A percentile compares a stretch with the other conserved stretches of the same genome.
Evolutionary conservation across 2,888 invertebrate genomes (phyloP).

Genomic region (Leptarthrus brevirostris): DNA sequence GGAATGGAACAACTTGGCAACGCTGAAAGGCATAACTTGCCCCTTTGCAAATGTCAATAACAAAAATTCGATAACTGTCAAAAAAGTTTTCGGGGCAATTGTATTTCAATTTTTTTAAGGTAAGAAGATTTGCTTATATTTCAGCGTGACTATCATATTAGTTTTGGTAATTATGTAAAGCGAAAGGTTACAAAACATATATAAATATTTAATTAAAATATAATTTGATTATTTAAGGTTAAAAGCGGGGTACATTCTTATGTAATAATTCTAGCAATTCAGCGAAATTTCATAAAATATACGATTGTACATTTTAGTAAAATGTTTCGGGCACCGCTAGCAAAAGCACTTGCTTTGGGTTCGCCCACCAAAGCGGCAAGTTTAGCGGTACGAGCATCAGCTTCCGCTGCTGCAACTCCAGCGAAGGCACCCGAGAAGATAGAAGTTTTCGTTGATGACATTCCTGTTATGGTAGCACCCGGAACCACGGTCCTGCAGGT

Average conservation of each 20-base stretch:
- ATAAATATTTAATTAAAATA: neutral
- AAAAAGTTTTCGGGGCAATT: neutral
- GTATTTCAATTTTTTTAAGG: constrained; percentile 18
- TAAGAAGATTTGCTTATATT: neutral
- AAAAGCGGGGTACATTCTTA: constrained; percentile 15
- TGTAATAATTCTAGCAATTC: constrained; percentile 5
- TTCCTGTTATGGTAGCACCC: constrained; percentile 91
- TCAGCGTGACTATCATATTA: too few relatives aligned
- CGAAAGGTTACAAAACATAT: too few relatives aligned
- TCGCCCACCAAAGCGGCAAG: constrained; percentile 68
- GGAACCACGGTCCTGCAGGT: constrained; percentile 98
- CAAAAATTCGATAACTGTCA: constrained; percentile 20
- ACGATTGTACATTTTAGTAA: neutral
- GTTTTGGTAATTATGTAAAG: too few relatives aligned
- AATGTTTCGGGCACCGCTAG: constrained; percentile 83
- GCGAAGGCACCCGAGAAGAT: constrained; percentile 78
- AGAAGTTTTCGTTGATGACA: constrained; percentile 97
- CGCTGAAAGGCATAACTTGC: too few relatives aligned
- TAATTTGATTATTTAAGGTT: neutral
- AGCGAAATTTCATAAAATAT: constrained; percentile 23
- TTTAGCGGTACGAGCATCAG: constrained; percentile 67
- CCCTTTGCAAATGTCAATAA: too few relatives aligned
- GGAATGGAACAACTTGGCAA: too few relatives aligned
- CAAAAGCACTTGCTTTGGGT: constrained; percentile 72
- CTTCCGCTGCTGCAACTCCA: constrained; percentile 66